A percentile compares a stretch with the other conserved stretches of the same genome.
Evolutionary conservation across 2,888 invertebrate genomes (phyloP).

Genomic region (Chironomus riparius): DNA sequence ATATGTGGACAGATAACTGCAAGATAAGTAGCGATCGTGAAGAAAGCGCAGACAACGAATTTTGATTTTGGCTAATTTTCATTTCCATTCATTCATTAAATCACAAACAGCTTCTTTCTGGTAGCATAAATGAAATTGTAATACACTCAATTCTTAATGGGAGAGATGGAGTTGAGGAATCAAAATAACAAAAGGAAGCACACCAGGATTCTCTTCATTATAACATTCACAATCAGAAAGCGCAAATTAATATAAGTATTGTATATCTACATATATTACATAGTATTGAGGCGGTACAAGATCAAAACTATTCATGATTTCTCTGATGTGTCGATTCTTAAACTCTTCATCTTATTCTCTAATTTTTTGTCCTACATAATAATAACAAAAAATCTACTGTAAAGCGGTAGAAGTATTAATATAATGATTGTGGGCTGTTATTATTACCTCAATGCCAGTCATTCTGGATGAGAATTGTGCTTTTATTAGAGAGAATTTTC

Average conservation of each 20-base stretch:
- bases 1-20: too few relatives aligned
- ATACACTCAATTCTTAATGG: background rate
- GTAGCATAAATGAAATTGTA: background rate
- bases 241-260: constrained; percentile 17
- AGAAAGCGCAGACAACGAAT: background rate
- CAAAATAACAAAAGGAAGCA: constrained; percentile 17
- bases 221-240: background rate
- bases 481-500: too few relatives aligned
- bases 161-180: background rate
- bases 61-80: background rate
- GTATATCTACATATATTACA: too few relatives aligned
- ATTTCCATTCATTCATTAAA: background rate
- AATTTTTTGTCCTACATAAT: background rate
- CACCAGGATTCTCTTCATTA: constrained; percentile 4
- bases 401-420: background rate
- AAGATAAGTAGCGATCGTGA: background rate
- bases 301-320: background rate
- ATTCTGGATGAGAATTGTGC: background rate
- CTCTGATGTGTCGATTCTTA: constrained; percentile 18
- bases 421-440: background rate
- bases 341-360: background rate
- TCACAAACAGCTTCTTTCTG: background rate
- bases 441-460: background rate
- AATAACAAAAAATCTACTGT: background rate
- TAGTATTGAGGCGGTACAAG: constrained; percentile 20